Evolutionary conservation across 2,888 invertebrate genomes (phyloP).

Genomic region (Heliconius charithonia): DNA sequence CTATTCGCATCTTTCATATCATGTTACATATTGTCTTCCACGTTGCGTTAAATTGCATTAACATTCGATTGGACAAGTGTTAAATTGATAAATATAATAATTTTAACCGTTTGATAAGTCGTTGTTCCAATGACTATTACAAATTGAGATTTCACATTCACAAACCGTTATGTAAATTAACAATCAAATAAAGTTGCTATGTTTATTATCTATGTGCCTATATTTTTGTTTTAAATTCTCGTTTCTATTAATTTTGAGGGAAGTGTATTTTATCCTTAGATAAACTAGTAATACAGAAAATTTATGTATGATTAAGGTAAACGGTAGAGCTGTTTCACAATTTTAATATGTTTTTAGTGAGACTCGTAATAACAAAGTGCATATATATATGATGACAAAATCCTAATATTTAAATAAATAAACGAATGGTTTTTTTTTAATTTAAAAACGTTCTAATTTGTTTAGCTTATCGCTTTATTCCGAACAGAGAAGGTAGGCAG

Average conservation of each 20-base stretch:
- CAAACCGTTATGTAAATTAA: conserved; percentile 32
- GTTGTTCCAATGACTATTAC: conserved; percentile 41
- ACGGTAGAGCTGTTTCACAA: no score
- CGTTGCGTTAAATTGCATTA: conserved; percentile 40
- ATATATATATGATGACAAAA: no score
- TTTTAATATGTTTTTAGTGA: no score
- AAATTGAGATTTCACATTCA: conserved; percentile 43
- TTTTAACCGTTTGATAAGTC: conserved; percentile 38
- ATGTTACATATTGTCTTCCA: background rate
- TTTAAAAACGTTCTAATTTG: no score
- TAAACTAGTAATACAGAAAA: background rate
- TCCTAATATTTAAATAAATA: no score
- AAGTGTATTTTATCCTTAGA: conserved; percentile 7
- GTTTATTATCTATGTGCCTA: conserved; percentile 13
- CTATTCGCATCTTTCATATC: no score
- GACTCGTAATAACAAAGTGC: no score
- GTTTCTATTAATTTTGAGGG: background rate
- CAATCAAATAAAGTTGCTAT: conserved; percentile 26
- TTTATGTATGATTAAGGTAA: background rate
- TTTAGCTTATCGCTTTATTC: no score
- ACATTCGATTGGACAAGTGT: conserved; percentile 46
- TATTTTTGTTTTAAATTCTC: conserved; percentile 16
- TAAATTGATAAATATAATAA: conserved; percentile 46
- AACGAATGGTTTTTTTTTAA: no score
- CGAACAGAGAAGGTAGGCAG: no score